phyloP scores from a whole-genome alignment of 2,113 vertebrate genomes.

The Vombatus ursinus region DNA sequence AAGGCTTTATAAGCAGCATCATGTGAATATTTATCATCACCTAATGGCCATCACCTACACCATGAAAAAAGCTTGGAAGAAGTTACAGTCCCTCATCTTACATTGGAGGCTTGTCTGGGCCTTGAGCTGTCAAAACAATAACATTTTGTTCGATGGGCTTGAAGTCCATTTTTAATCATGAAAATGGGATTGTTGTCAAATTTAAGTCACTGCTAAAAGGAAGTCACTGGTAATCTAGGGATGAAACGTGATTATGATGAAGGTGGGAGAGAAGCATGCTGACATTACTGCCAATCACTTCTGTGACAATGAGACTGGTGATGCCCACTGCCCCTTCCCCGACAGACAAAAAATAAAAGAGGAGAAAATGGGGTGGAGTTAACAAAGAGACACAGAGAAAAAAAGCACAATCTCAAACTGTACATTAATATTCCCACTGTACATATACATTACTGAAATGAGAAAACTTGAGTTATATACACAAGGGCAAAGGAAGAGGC shows the following conservation, averaged over 20 bases:
- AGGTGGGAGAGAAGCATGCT: not conserved
- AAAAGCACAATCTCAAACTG: not conserved
- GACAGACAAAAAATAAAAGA: slow-evolving; percentile 19
- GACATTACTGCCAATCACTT: not conserved
- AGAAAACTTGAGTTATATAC: not conserved
- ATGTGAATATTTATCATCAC: not conserved
- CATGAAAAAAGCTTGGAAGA: not conserved
- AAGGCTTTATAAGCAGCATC: not conserved
- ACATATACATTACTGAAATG: not conserved
- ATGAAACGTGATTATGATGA: not conserved
- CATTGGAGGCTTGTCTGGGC: not conserved
- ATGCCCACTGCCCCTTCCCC: not conserved
- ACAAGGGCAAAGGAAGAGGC: not conserved
- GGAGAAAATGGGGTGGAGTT: slow-evolving; percentile 3
- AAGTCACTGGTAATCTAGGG: not conserved
- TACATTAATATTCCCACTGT: not conserved
- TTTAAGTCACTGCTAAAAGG: not conserved
- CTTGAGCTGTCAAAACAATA: slow-evolving; percentile 36
- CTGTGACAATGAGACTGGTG: not conserved
- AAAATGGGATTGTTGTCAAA: not conserved
- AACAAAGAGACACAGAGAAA: not conserved
- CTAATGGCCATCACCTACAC: not conserved
- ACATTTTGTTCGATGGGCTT: not conserved
- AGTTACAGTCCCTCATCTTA: not conserved
- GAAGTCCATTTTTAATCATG: not conserved